Evolutionary conservation across 2,888 invertebrate genomes (phyloP), one percentile per base, ranked within the genome.

Genomic region (Galeopsomyia nigrocyanea): DNA sequence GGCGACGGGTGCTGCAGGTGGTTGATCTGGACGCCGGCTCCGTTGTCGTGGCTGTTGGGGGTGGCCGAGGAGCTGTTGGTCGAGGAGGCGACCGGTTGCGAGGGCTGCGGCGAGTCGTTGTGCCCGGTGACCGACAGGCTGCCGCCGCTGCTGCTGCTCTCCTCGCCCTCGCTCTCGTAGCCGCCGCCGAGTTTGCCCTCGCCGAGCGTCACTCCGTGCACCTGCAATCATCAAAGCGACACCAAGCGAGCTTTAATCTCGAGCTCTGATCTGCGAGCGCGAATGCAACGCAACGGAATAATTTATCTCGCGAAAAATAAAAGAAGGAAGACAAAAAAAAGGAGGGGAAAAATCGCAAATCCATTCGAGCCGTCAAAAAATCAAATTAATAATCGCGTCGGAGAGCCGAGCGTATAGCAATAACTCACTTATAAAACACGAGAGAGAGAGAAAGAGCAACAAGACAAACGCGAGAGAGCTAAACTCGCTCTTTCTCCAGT

Each of bases 111-210:
- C 55, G 86, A 83, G 71, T 84, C 83, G 64, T 81, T 83, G 78
- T 85, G 84, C 31, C 85, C 91, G 39, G 91, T 91, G 62, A 93
- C 93, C 78, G 92, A 92, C 80, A 93, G 91, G 83, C 92, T 92
- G 75, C 92, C 92, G 68, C 93, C 93, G 75, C 90, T 90, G 70
- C 94, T 93, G 85, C 91, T 92, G 76, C 94, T 94, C 84, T 95
- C 95, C 85, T 96, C 96, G 56, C 94, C 95, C 86, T 96, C 96
- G 87, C 95, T 95, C 86, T 95, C 95, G 87, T 95, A 95, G 78
- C 91, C 93, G 21, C 90, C 91, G 75, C 87, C 87, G 76, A 88
- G 84, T 78, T 87, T 88, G 68, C 89, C 89, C 77, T 89, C 88
- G 66, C 91, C 91, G 68, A 84, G 67, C 57, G 85, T 82, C 81